A percentile compares a stretch with the other conserved stretches of the same genome.
Conservation (phyloP, 2,888 invertebrate species). For the Nomada hirtipes region DNA sequence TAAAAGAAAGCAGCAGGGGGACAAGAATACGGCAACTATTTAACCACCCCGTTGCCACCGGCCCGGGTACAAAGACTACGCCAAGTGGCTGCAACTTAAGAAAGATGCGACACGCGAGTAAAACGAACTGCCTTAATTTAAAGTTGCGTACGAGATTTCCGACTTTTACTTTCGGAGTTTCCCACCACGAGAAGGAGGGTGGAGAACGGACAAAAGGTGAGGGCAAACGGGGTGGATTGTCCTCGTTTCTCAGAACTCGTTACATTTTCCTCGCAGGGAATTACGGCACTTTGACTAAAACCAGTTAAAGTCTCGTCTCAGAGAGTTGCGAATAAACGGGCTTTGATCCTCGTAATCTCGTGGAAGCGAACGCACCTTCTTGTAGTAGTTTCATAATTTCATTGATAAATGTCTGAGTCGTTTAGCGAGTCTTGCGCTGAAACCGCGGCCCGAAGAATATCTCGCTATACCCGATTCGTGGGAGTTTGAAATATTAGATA, state of each 20-base stretch:
- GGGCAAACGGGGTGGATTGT: conserved; percentile 29
- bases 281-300: conserved; percentile 71
- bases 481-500: background rate
- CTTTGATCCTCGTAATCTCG: conserved; percentile 70
- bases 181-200: background rate
- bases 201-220: background rate
- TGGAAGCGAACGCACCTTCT: conserved; percentile 60
- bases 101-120: conserved; percentile 56
- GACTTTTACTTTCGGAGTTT: conserved; percentile 69
- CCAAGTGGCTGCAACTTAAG: conserved; percentile 51
- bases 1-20: too few relatives aligned
- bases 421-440: conserved; percentile 34
- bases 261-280: conserved; percentile 71
- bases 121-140: conserved; percentile 75
- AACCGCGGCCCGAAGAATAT: conserved; percentile 20
- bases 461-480: background rate
- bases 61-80: conserved; percentile 25
- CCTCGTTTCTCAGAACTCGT: conserved; percentile 64
- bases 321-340: conserved; percentile 71
- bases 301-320: conserved; percentile 71
- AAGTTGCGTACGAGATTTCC: conserved; percentile 75
- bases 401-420: conserved; percentile 66
- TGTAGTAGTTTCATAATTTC: conserved; percentile 68
- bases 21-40: background rate
- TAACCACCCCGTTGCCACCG: conserved; percentile 9